These are phyloP conservation scores for Popillia japonica DNA, from an alignment of 1,140 invertebrate species.

Conservation along the genomic window DNA sequence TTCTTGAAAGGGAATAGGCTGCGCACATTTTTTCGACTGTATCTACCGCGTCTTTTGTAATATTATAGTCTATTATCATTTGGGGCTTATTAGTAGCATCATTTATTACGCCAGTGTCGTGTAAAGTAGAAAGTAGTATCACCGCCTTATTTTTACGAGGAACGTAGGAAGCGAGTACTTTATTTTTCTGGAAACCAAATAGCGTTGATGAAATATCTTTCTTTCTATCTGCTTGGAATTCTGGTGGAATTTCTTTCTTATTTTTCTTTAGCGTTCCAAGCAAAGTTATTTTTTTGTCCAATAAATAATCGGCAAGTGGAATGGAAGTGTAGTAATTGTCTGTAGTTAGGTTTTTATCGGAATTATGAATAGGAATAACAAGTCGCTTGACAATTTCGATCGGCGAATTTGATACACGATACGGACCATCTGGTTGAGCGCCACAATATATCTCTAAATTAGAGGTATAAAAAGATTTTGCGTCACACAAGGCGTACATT, in stretches of 20 bases:
- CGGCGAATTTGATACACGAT: conserved; percentile 50
- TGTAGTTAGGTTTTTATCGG: conserved; percentile 3
- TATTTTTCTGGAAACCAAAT: conserved; percentile 49
- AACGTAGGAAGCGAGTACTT: conserved; percentile 48
- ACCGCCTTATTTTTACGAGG: conserved; percentile 51
- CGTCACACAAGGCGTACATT: conserved; percentile 25
- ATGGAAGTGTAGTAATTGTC: background rate
- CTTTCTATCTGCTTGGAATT: conserved; percentile 21
- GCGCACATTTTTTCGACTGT: conserved; percentile 50
- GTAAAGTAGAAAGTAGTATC: conserved; percentile 52
- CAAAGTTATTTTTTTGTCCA: conserved; percentile 6
- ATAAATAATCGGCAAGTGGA: background rate
- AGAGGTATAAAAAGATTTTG: background rate
- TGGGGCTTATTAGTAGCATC: conserved; percentile 53
- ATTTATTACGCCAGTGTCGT: conserved; percentile 51
- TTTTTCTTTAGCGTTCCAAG: conserved; percentile 38
- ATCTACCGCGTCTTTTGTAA: conserved; percentile 60
- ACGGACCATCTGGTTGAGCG: conserved; percentile 54
- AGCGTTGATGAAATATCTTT: background rate
- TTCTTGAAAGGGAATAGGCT: conserved; percentile 55
- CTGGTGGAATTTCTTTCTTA: conserved; percentile 30
- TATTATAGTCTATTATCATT: conserved; percentile 55
- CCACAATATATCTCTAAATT: conserved; percentile 43
- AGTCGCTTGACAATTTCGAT: conserved; percentile 47
- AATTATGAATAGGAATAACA: conserved; percentile 34